phyloP scores from a whole-genome alignment of 2,888 invertebrate genomes.

The Deilephila porcellus region DNA sequence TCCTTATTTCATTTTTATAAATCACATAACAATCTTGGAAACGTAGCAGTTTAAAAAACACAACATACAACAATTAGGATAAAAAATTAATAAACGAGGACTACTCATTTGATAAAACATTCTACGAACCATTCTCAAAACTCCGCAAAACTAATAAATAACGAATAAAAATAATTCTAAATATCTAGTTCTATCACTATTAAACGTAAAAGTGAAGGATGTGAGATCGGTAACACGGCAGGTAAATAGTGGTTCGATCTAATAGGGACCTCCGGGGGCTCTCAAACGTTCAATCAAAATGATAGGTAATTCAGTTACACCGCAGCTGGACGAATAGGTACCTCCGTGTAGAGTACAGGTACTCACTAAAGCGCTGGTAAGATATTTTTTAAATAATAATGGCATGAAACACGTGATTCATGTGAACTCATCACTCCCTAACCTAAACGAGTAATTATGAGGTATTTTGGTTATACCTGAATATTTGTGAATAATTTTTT shows the following conservation, averaged over 20 bases:
- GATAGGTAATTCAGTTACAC: conserved; percentile 81
- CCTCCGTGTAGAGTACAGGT: conserved; percentile 57
- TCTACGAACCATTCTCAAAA: too few species aligned
- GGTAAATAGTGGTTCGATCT: conserved; percentile 67
- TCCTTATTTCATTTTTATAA: too few species aligned
- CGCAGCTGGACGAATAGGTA: conserved; percentile 72
- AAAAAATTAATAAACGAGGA: too few species aligned
- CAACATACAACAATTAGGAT: too few species aligned
- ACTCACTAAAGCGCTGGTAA: conserved; percentile 47
- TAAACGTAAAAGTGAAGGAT: conserved; percentile 1
- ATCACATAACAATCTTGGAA: too few species aligned
- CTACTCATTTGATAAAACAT: too few species aligned
- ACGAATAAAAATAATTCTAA: not conserved
- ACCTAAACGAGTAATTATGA: too few species aligned
- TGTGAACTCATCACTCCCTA: too few species aligned
- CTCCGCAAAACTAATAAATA: not conserved
- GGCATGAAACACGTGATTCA: not conserved
- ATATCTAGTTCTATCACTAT: not conserved
- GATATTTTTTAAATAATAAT: not conserved
- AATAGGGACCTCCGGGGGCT: conserved; percentile 69
- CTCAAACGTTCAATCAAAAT: conserved; percentile 82
- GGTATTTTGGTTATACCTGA: too few species aligned
- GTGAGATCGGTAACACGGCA: conserved; percentile 45
- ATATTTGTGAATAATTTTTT: too few species aligned
- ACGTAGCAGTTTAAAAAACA: too few species aligned